A percentile compares a stretch with the other conserved stretches of the same genome.
phyloP scores from a whole-genome alignment of 2,888 invertebrate genomes.

The Trichogramma dendrolimi region DNA sequence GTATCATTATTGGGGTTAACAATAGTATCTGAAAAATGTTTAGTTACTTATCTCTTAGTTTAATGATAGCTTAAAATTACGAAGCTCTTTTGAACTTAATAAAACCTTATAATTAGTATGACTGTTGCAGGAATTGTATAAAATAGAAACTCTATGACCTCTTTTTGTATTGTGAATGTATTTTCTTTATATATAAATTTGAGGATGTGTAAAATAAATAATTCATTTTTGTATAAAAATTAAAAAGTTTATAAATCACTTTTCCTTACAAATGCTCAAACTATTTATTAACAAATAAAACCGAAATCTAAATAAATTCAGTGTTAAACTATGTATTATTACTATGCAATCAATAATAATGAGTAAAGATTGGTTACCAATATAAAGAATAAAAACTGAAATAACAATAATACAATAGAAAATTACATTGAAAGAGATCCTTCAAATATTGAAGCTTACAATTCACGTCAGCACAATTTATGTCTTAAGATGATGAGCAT shows the following conservation, averaged over 20 bases:
- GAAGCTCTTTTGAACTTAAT: constrained; percentile 22
- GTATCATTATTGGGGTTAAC: constrained; percentile 30
- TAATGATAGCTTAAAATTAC: constrained; percentile 24
- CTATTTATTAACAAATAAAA: background rate
- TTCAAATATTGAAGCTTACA: constrained; percentile 27
- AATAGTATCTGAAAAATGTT: constrained; percentile 29
- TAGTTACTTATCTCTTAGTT: constrained; percentile 22
- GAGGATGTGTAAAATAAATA: constrained; percentile 34
- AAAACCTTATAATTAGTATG: constrained; percentile 21
- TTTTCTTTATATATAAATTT: constrained; percentile 37
- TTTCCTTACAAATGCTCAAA: constrained; percentile 15
- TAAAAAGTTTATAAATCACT: constrained; percentile 26
- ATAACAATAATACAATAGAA: constrained; percentile 46
- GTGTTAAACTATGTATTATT: constrained; percentile 26
- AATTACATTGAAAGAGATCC: constrained; percentile 29
- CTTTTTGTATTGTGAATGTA: constrained; percentile 46
- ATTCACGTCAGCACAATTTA: constrained; percentile 25
- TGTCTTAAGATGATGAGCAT: constrained; percentile 21
- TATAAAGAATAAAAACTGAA: constrained; percentile 32
- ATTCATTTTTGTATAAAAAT: constrained; percentile 29
- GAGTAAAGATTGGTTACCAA: constrained; percentile 30
- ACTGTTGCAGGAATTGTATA: constrained; percentile 28
- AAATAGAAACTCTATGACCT: constrained; percentile 29
- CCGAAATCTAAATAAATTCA: constrained; percentile 21
- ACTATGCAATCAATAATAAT: constrained; percentile 17